Evolutionary conservation across 2,113 vertebrate genomes (phyloP), one percentile per base, ranked within the genome.

Genomic region (Indicator maculatus): DNA sequence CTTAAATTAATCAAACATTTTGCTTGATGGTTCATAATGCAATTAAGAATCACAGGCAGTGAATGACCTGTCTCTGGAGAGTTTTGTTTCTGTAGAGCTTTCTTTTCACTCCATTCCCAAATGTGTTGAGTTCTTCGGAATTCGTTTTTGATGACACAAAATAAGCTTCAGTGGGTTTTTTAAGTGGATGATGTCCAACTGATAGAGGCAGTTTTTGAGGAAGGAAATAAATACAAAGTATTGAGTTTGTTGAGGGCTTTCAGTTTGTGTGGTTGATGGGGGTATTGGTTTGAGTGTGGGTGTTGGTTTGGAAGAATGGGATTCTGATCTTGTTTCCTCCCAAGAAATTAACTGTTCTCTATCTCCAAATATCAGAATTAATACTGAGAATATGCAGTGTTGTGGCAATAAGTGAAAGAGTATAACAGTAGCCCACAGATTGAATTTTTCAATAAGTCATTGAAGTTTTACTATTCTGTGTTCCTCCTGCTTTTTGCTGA

Each of bases 1-100:
- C 69, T 86, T 90, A 95, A 75, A 88, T 93, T 81, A 94, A 23
- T 83, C 70, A 90, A 74, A 73, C 55, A 63, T 92, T 77, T 85
- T 89, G 24, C 47, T 63, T 79, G 90, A 69, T 83, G 44, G 58
- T 88, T 93, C 28, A 26, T 95, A 63, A 39, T 63, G 69, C 66
- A 73, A 1, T 91, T 86, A 85, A 76, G 52, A 91, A 76, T 77
- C 79, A 12, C 17, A 76, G 60, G 16, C 41, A 72, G 65, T 26
- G 24, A 83, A 53, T 88, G 53, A 64, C 55, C 13, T 59, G 5
- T 72, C 50, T 84, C 65, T 87, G 63, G 76, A 80, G 61, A 73
- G 60, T 80, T 83, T 63, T 86, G 13, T 58, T 13, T 61, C 24
- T 15, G 16, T 7, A 56, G 61, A 69, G 61, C 72, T 80, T 39